Evolutionary conservation across 2,113 vertebrate genomes (phyloP).

Genomic region (Oophaga pumilio): DNA sequence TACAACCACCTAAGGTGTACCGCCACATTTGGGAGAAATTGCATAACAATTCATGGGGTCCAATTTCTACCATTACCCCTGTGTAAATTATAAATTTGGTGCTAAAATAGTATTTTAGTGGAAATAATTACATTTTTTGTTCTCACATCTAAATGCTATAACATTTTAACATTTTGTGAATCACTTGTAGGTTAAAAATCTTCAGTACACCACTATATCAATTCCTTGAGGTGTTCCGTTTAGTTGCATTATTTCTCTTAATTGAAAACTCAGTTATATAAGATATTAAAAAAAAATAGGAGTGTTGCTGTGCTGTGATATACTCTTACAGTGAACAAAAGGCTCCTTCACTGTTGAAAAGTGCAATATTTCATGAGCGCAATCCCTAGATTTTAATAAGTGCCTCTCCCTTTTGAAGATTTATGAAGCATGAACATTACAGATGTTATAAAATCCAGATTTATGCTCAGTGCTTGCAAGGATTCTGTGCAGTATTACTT

Average conservation of each 20-base stretch:
- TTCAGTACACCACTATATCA: too few species aligned
- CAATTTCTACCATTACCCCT: too few species aligned
- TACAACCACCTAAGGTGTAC: too few species aligned
- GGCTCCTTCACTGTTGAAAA: not conserved
- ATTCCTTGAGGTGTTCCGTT: too few species aligned
- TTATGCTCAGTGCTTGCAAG: not conserved
- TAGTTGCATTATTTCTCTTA: not conserved
- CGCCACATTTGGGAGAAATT: too few species aligned
- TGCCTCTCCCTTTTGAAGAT: slow-evolving; percentile 4
- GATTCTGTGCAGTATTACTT: not conserved
- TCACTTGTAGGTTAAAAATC: too few species aligned
- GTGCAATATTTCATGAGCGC: not conserved
- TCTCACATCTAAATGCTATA: too few species aligned
- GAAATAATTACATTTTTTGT: too few species aligned
- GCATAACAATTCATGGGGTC: too few species aligned
- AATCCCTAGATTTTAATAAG: not conserved
- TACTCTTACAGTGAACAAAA: not conserved
- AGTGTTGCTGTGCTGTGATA: not conserved
- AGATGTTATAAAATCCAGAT: not conserved
- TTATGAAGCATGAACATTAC: not conserved
- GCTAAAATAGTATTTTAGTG: too few species aligned
- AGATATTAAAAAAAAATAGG: not conserved
- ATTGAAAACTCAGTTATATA: not conserved
- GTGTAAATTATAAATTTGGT: too few species aligned
- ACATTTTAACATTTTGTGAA: too few species aligned